Conservation (phyloP, 2,113 vertebrate genomes). For the Tor tambroides region DNA sequence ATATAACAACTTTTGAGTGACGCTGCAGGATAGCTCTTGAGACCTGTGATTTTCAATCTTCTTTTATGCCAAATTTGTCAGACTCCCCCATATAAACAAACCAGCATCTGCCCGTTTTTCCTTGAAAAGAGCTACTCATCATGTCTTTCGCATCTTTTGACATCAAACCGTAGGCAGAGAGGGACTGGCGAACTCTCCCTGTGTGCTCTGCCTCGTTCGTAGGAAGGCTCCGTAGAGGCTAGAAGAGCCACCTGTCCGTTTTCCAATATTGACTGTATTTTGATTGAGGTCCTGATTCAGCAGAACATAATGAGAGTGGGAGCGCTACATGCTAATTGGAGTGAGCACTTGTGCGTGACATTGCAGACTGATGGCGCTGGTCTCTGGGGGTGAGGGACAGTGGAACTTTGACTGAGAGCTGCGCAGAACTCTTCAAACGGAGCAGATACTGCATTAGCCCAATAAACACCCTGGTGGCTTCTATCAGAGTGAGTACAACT, state of each 20-base stretch:
- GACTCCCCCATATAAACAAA: neutral
- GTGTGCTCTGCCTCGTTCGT: neutral
- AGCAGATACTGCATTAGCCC: slow-evolving; percentile 12
- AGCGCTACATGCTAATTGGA: slow-evolving; percentile 60
- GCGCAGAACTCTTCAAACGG: neutral
- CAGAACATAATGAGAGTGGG: slow-evolving; percentile 55
- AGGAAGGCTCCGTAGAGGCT: slow-evolving; percentile 43
- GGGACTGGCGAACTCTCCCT: neutral
- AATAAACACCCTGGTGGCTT: slow-evolving; percentile 12
- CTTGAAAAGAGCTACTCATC: neutral
- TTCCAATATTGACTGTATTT: slow-evolving; percentile 60
- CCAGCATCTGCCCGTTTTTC: slow-evolving; percentile 2
- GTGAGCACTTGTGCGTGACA: slow-evolving; percentile 58
- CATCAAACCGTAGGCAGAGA: slow-evolving; percentile 46
- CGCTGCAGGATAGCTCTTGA: neutral
- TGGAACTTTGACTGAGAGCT: neutral
- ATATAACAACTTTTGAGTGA: neutral
- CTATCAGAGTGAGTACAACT: neutral
- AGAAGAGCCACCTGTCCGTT: slow-evolving; percentile 64
- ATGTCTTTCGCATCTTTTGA: slow-evolving; percentile 53
- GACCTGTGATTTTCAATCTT: neutral
- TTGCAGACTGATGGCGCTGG: slow-evolving; percentile 38
- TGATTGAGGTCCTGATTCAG: slow-evolving; percentile 57
- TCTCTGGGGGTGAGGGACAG: slow-evolving; percentile 26
- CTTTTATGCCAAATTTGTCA: neutral